Conservation (phyloP, 2,113 vertebrate genomes). For the Heloderma charlesbogerti region DNA sequence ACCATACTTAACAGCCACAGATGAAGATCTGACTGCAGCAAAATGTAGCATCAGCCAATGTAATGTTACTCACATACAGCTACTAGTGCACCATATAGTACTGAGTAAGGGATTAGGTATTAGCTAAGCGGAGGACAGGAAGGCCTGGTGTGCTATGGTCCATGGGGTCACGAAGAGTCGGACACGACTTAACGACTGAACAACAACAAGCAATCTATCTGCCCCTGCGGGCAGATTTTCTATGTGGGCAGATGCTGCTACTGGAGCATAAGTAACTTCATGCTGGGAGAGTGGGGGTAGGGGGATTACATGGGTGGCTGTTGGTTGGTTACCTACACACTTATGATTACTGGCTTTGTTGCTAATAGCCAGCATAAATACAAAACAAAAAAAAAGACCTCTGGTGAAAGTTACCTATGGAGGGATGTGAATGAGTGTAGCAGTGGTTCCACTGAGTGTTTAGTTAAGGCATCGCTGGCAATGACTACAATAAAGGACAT, state of each 20-base stretch:
- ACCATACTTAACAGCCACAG: neutral
- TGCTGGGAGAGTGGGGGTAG: neutral
- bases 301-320: neutral
- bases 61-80: neutral
- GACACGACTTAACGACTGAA: no score
- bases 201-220: neutral
- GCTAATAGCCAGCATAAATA: neutral
- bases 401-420: neutral
- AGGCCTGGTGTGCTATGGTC: no score
- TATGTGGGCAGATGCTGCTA: neutral
- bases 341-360: neutral
- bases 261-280: neutral
- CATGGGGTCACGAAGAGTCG: no score
- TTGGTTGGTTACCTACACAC: neutral
- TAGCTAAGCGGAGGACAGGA: no score
- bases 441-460: neutral
- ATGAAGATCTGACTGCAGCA: neutral
- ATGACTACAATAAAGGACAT: neutral
- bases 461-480: neutral
- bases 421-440: neutral
- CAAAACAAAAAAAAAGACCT: neutral
- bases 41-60: neutral
- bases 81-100: neutral
- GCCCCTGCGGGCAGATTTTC: neutral
- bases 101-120: neutral